Conservation (phyloP, 2,888 invertebrate genomes). For the Agrotis segetum region DNA sequence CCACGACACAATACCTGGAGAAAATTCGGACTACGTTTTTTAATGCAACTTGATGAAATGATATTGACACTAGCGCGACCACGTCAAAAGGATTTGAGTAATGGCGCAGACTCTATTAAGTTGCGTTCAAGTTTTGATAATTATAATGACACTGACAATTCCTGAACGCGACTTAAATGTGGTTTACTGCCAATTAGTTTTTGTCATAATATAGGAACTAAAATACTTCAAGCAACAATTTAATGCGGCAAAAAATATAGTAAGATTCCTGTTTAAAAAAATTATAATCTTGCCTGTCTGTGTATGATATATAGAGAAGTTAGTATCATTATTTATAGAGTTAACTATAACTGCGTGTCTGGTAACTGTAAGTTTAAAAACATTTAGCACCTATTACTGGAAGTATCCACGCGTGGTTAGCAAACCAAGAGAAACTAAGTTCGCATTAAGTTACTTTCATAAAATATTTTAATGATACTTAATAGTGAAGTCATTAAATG, state of each 20-base stretch:
- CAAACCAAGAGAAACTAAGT: conserved; percentile 29
- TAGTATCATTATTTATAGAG: conserved; percentile 42
- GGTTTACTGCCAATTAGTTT: too few species aligned
- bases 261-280: conserved; percentile 1
- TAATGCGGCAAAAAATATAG: not conserved
- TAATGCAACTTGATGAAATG: too few species aligned
- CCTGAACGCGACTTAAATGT: too few species aligned
- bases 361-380: conserved; percentile 38
- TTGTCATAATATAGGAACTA: not conserved
- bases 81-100: too few species aligned
- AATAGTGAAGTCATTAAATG: not conserved
- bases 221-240: not conserved
- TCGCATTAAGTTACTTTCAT: not conserved
- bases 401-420: conserved; percentile 37
- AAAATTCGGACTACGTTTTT: too few species aligned
- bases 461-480: not conserved
- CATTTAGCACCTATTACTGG: conserved; percentile 52
- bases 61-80: too few species aligned
- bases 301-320: conserved; percentile 29
- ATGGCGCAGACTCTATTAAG: too few species aligned
- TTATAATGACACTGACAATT: too few species aligned
- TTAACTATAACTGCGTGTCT: conserved; percentile 39
- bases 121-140: too few species aligned
- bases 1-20: too few species aligned
- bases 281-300: not conserved